Evolutionary conservation across 2,113 vertebrate genomes (phyloP), one percentile per base, ranked within the genome.

Genomic region (Dendropsophus ebraccatus): DNA sequence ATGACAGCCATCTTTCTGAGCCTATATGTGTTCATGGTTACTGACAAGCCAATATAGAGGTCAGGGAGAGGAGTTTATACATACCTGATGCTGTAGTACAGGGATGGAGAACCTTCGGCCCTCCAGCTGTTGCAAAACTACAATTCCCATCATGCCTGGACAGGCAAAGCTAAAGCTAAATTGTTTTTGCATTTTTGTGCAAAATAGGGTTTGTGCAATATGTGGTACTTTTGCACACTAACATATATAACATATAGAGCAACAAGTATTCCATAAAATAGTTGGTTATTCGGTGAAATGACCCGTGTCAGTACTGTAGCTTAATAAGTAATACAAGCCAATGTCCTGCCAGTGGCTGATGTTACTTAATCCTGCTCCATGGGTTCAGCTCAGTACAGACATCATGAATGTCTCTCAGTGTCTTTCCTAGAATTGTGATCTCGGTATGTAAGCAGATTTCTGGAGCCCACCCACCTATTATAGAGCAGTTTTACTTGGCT

Each of bases 241-340:
- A n/a, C n/a, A n/a, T n/a, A 60, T 11, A 60, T 1, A 10, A 6
- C 50, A 54, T 19, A 10, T 19, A n/a, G 25, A 30, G 25, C 25
- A 30, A 67, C 56, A 60, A n/a, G 62, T 16, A 67, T 32, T 2
- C 4, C 14, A 23, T 16, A 9, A 35, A 35, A 37, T 35, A 67
- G 12, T 35, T 19, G 17, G 65, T 69, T 32, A 25, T 25, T n/a
- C 28, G 0, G 62, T 4, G 10, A 17, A 67, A 37, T 37, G 21
- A 69, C 14, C 32, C 41, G 32, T 28, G n/a, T 9, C 17, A 23
- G 19, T 0, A 47, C 30, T 12, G 30, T 88, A 12, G 50, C 82
- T 88, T 82, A 86, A 82, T 81, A 74, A 82, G 21, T 89, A 87
- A 87, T 56, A 85, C 85, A 84, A 84, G 76, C 49, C 32, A 32